Conservation (phyloP, 53 echinoderm and acorn worm species). For the Paelopatides confundens region DNA sequence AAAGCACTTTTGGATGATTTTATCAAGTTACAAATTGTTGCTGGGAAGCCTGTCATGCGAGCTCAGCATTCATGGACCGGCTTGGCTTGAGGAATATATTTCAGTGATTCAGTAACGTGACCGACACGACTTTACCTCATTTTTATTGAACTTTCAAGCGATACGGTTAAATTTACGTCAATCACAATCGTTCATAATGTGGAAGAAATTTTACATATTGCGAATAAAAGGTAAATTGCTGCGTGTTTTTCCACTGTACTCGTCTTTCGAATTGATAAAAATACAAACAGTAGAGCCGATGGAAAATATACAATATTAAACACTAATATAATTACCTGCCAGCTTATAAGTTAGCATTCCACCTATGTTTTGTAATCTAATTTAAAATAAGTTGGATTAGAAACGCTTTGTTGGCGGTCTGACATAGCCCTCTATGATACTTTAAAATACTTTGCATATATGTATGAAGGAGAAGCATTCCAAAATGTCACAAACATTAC, state of each 20-base stretch:
- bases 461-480: too few relatives aligned
- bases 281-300: too few relatives aligned
- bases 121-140: conserved; percentile 11
- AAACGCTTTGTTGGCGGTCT: too few relatives aligned
- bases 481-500: too few relatives aligned
- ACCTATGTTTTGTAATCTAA: too few relatives aligned
- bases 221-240: neutral
- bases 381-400: too few relatives aligned
- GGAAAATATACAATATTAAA: too few relatives aligned
- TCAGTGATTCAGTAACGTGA: conserved; percentile 35
- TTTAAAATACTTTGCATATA: too few relatives aligned
- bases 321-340: too few relatives aligned
- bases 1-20: conserved; percentile 27
- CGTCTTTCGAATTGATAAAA: neutral
- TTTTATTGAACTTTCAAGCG: conserved; percentile 29
- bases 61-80: conserved; percentile 3
- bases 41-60: conserved; percentile 29
- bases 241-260: neutral
- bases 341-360: too few relatives aligned
- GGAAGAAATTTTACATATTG: neutral
- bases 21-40: conserved; percentile 47
- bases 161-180: conserved; percentile 4
- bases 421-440: too few relatives aligned
- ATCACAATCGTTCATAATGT: neutral
- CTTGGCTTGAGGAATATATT: neutral